Evolutionary conservation across 2,113 vertebrate species (phyloP).

Genomic region (Anseranas semipalmata): DNA sequence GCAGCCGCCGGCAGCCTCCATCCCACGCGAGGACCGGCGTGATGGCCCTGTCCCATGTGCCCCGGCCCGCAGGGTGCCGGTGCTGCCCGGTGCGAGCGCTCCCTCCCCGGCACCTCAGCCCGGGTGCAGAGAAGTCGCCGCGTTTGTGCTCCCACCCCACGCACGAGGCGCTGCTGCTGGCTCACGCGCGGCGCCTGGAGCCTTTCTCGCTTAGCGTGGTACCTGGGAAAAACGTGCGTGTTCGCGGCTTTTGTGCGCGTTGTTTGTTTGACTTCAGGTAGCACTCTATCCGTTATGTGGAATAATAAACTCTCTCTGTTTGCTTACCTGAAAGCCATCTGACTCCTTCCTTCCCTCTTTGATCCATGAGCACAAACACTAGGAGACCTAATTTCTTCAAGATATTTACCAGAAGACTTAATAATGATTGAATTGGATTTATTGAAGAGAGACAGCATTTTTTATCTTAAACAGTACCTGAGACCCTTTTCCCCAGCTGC

Average conservation of each 20-base stretch:
- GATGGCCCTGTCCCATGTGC: background rate
- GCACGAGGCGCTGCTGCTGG: background rate
- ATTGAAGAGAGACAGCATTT: slow-evolving; percentile 5
- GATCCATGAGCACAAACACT: background rate
- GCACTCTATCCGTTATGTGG: background rate
- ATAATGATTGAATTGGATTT: slow-evolving; percentile 51
- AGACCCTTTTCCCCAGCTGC: slow-evolving; percentile 8
- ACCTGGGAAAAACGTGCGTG: background rate
- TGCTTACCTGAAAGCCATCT: background rate
- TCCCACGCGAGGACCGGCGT: rapidly evolving
- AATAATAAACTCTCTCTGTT: background rate
- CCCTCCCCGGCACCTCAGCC: rapidly evolving
- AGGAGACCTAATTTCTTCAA: slow-evolving; percentile 25
- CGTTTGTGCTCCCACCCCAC: background rate
- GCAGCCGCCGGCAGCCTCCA: rapidly evolving
- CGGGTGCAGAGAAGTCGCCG: background rate
- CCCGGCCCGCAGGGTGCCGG: background rate
- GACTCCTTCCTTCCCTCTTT: background rate
- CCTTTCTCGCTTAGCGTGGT: background rate
- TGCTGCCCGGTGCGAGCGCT: background rate
- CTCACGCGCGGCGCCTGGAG: background rate
- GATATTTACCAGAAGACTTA: slow-evolving; percentile 56
- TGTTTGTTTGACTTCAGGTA: background rate
- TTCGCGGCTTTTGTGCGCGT: background rate
- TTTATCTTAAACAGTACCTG: background rate